phyloP scores from a whole-genome alignment of 2,888 invertebrate species.

The Aquatica leii region DNA sequence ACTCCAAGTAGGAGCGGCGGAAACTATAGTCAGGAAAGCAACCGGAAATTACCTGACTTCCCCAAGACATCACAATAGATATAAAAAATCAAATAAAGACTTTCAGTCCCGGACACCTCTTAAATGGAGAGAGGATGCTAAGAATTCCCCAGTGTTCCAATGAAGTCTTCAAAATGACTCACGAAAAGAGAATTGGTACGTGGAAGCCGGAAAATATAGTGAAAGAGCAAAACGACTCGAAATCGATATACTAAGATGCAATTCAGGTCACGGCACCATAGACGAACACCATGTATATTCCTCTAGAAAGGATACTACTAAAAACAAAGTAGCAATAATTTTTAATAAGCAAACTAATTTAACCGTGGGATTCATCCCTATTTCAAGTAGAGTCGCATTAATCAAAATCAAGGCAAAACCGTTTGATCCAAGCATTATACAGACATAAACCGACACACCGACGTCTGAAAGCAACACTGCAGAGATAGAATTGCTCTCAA shows the following conservation, averaged over 20 bases:
- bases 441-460: conserved; percentile 36
- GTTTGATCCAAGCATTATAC: conserved; percentile 34
- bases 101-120: neutral
- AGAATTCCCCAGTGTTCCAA: no score
- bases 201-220: conserved; percentile 19
- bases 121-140: neutral
- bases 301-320: no score
- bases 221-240: conserved; percentile 20
- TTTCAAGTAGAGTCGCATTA: no score
- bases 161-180: neutral
- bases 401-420: conserved; percentile 20
- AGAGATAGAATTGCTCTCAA: conserved; percentile 32
- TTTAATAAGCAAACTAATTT: conserved; percentile 11
- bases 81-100: neutral
- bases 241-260: no score
- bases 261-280: no score
- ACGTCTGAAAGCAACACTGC: conserved; percentile 32
- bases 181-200: conserved; percentile 13
- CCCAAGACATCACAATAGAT: neutral
- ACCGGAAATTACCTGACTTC: neutral
- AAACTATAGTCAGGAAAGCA: no score
- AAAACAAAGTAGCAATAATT: no score
- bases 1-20: no score
- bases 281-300: no score
- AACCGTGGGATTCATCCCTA: conserved; percentile 24